These are phyloP conservation scores for Neomorphus geoffroyi DNA, from an alignment of 2,797 vertebrate genomes.

Conservation along the genomic window DNA sequence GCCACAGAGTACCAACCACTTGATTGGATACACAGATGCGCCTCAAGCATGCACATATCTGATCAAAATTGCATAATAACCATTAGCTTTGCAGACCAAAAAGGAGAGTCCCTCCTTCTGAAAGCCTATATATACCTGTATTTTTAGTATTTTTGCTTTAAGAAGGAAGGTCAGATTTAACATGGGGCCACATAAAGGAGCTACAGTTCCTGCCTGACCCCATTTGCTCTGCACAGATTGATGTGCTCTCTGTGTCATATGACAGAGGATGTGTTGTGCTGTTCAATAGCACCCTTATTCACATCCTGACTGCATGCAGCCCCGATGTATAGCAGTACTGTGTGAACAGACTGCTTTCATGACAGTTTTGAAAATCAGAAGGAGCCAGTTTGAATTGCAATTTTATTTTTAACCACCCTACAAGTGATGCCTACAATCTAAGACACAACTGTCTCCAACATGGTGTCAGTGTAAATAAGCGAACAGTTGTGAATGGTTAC, in stretches of 20 bases:
- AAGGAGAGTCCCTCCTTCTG: background rate
- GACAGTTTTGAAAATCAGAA: constrained; percentile 41
- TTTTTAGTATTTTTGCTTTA: background rate
- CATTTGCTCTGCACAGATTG: background rate
- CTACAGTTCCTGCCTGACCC: background rate
- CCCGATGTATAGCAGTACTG: constrained; percentile 6
- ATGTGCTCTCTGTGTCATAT: background rate
- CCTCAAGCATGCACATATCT: background rate
- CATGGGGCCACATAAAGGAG: background rate
- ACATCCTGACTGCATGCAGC: constrained; percentile 1
- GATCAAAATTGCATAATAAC: background rate
- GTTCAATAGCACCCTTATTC: constrained; percentile 34
- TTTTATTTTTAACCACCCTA: constrained; percentile 30
- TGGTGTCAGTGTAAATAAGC: background rate
- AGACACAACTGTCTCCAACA: background rate
- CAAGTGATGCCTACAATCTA: background rate
- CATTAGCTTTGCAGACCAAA: background rate
- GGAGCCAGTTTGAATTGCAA: background rate
- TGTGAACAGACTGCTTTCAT: constrained; percentile 48
- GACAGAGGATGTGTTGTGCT: background rate
- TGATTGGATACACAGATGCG: background rate
- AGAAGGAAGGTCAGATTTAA: background rate
- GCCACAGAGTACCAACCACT: background rate
- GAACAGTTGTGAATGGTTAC: background rate
- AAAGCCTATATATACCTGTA: background rate